Conservation (phyloP, 2,888 invertebrate genomes). For the Ischnus inquisitorius region DNA sequence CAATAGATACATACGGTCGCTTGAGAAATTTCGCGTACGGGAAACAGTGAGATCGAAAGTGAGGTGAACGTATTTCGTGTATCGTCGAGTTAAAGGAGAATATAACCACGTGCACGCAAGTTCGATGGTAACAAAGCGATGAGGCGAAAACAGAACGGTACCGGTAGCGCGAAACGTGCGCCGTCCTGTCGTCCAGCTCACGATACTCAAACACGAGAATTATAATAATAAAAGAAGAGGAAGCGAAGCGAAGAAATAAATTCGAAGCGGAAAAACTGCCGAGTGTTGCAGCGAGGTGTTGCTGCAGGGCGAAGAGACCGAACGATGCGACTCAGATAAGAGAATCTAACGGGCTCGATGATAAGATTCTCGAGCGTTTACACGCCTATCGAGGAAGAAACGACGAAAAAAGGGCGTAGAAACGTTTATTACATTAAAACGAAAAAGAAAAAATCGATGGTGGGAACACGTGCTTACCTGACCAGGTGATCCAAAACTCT, state of each 20-base stretch:
- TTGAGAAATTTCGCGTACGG: background rate
- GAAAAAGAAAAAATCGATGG: constrained; percentile 20
- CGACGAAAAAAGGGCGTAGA: background rate
- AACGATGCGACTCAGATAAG: constrained; percentile 37
- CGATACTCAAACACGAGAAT: background rate
- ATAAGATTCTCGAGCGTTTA: constrained; percentile 21
- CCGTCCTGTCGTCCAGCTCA: background rate
- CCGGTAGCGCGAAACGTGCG: constrained; percentile 35
- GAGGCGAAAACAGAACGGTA: constrained; percentile 58
- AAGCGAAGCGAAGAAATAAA: background rate
- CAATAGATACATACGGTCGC: background rate
- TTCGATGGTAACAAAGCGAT: constrained; percentile 44
- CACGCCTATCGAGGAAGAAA: background rate
- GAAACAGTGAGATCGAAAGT: background rate
- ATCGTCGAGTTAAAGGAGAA: background rate
- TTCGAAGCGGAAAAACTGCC: background rate
- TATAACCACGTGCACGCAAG: background rate
- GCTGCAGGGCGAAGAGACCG: constrained; percentile 9
- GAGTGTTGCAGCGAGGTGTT: background rate
- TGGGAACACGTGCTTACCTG: constrained; percentile 35
- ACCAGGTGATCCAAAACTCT: constrained; percentile 5
- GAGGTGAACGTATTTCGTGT: background rate
- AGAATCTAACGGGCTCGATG: background rate
- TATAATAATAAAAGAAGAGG: background rate
- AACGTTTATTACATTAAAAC: background rate